Percentiles rank a stretch among this genome's conserved stretches.
Conservation (phyloP, 1,140 invertebrate genomes). For the Platorchestia sp. region DNA sequence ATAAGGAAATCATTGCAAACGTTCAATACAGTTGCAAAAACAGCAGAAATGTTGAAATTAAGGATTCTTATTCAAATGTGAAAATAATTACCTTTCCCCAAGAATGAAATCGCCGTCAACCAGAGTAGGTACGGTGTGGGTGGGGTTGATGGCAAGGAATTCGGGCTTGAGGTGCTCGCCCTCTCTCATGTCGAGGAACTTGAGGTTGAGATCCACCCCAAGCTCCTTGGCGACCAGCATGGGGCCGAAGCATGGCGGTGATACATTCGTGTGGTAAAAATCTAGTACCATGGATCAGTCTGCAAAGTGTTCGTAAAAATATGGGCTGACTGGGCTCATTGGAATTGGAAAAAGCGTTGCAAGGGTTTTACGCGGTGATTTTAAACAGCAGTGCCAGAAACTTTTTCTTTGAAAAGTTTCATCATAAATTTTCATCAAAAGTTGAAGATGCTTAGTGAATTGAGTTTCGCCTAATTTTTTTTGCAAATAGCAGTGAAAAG, state of each 20-base stretch:
- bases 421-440: no score
- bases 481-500: no score
- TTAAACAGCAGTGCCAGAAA: no score
- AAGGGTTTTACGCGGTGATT: no score
- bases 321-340: background rate
- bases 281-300: conserved; percentile 50
- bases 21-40: no score
- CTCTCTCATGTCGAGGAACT: conserved; percentile 63
- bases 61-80: background rate
- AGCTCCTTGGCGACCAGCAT: conserved; percentile 65
- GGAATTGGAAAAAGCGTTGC: background rate
- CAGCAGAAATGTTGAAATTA: no score
- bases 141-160: conserved; percentile 67
- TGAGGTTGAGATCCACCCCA: conserved; percentile 67
- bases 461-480: no score
- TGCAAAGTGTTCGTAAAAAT: background rate
- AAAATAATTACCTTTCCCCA: conserved; percentile 51
- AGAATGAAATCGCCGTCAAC: conserved; percentile 60
- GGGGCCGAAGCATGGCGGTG: conserved; percentile 68
- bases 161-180: conserved; percentile 66
- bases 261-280: conserved; percentile 63
- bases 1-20: no score
- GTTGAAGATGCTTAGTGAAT: no score
- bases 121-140: conserved; percentile 61
- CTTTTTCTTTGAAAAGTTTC: no score